phyloP scores from a whole-genome alignment of 2,888 invertebrate genomes.

The Drosophila cognata region DNA sequence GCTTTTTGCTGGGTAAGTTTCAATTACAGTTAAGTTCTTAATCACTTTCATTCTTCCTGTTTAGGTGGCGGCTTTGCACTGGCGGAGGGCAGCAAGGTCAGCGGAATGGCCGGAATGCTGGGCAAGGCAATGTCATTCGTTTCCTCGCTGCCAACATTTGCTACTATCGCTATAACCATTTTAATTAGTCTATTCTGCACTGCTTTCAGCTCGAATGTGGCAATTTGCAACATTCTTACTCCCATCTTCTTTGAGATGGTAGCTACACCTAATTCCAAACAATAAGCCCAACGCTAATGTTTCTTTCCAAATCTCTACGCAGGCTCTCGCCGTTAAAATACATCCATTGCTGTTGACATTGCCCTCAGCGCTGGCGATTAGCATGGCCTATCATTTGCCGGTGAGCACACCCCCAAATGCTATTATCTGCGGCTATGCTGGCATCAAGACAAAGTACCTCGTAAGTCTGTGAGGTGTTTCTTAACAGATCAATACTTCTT shows the following conservation, averaged over 20 bases:
- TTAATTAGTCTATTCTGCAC: slow-evolving; percentile 90
- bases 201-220: slow-evolving; percentile 91
- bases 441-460: slow-evolving; percentile 91
- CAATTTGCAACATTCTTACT: slow-evolving; percentile 93
- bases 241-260: slow-evolving; percentile 92
- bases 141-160: slow-evolving; percentile 86
- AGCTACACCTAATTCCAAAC: slow-evolving; percentile 11
- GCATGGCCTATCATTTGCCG: slow-evolving; percentile 95
- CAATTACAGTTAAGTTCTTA: neutral
- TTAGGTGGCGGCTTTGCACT: slow-evolving; percentile 94
- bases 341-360: slow-evolving; percentile 95
- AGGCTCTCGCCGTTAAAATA: slow-evolving; percentile 89
- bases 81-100: slow-evolving; percentile 92
- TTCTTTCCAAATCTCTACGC: neutral
- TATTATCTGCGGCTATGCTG: slow-evolving; percentile 92
- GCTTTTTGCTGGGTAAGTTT: slow-evolving; percentile 90
- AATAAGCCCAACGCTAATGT: neutral
- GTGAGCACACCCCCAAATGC: slow-evolving; percentile 98
- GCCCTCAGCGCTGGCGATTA: slow-evolving; percentile 93
- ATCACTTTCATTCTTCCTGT: neutral
- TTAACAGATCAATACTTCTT: neutral
- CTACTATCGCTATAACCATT: slow-evolving; percentile 89
- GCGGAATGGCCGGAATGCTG: slow-evolving; percentile 90
- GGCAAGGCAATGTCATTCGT: slow-evolving; percentile 89
- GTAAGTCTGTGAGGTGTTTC: slow-evolving; percentile 82